Evolutionary conservation across 2,888 invertebrate species (phyloP).

Genomic region (Cryptocephalus primarius): DNA sequence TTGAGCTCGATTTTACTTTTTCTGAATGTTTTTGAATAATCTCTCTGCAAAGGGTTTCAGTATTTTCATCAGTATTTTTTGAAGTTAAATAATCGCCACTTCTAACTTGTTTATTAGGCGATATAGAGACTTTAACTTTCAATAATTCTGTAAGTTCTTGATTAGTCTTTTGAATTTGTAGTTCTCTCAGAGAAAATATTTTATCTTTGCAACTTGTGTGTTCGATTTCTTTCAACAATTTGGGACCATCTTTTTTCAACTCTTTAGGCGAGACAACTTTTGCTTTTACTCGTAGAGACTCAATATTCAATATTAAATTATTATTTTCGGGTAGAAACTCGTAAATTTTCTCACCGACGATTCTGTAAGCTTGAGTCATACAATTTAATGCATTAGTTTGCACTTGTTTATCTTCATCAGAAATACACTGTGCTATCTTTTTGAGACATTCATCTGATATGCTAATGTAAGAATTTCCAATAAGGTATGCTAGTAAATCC

Average conservation of each 20-base stretch:
- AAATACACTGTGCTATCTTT: constrained; percentile 88
- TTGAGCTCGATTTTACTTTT: constrained; percentile 78
- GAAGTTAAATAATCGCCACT: no score
- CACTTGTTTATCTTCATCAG: constrained; percentile 92
- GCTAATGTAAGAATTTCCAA: constrained; percentile 73
- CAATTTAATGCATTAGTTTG: constrained; percentile 93
- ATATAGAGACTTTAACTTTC: no score
- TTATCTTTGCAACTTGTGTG: constrained; percentile 63
- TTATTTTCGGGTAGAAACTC: no score
- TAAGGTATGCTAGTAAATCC: constrained; percentile 78
- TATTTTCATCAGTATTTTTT: no score
- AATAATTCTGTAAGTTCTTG: no score
- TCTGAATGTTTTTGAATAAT: constrained; percentile 65
- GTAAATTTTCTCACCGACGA: constrained; percentile 84
- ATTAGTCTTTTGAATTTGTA: no score
- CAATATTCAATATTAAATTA: no score
- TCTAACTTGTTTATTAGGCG: no score
- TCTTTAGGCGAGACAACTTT: constrained; percentile 85
- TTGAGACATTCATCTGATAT: constrained; percentile 74
- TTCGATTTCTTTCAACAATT: constrained; percentile 93
- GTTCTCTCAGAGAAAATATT: constrained; percentile 67
- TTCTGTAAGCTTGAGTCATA: constrained; percentile 78
- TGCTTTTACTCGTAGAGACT: no score
- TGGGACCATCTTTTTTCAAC: constrained; percentile 87
- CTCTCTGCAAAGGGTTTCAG: constrained; percentile 67